Evolutionary conservation across 53 echinoderm and acorn worm genomes (phyloP), one percentile per base, ranked within the genome.

Genomic region (Hippasteria phrygiana): DNA sequence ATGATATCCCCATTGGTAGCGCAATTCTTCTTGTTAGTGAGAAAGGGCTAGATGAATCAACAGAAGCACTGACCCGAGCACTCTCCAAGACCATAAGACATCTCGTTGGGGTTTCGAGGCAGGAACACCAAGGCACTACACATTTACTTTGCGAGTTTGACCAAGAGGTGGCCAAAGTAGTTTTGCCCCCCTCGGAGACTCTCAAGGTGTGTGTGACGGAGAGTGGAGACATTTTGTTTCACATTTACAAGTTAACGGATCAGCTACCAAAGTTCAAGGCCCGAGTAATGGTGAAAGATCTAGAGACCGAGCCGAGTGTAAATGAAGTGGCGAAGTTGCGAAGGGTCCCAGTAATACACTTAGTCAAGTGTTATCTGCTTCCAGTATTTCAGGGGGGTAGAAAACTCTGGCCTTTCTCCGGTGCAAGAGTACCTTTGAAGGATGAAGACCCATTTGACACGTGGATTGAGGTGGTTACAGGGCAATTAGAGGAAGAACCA

Each of bases 131-230:
- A 53, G 35, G 34, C 10, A 53, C 17, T 2, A 76, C 76, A 4
- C n/a, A 51, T 26, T 33, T 76, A n/a, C 76, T 76, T 16, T 76
- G 76, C 29, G 76, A 76, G 53, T 76, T 76, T 20, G 51, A 76
- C 18, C 45, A 18, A 26, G 76, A 76, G n/a, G 76, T 76, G 43
- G 76, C 45, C 1, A 17, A 53, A 54, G 51, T 51, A 43, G 45
- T 43, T 33, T 33, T 76, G 29, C 76, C 76, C 32, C 51, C 43
- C 32, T 76, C 54, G 0, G 76, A 33, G 18, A 33, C 29, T 36
- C 4, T 76, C 28, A 76, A 2, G 2, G 76, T 76, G 13, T 16
- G 29, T n/a, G n/a, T n/a, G 50, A 34, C 51, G 1, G 24, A 3
- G 10, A 53, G 51, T 26, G 31, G 20, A 24, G 76, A 76, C 0